A percentile compares a stretch with the other conserved stretches of the same genome.
Evolutionary conservation across 2,797 vertebrate genomes (phyloP).

Genomic region (Balearica regulorum): DNA sequence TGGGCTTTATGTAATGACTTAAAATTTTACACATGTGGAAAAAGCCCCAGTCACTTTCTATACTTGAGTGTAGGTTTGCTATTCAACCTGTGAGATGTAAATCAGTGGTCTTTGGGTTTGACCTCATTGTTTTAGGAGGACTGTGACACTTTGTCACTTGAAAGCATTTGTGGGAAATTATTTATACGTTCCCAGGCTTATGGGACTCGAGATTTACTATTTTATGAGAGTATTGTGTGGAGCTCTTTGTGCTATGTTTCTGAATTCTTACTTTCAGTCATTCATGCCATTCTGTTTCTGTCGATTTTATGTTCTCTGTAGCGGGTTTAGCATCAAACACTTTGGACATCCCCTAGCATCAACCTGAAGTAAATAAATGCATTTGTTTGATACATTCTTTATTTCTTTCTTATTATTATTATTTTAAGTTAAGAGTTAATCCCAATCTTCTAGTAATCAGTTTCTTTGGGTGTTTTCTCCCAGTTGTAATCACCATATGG

Average conservation of each 20-base stretch:
- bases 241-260: background rate
- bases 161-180: background rate
- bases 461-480: slow-evolving; percentile 1
- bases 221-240: background rate
- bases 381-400: background rate
- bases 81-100: background rate
- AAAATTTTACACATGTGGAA: background rate
- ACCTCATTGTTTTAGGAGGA: background rate
- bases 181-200: background rate
- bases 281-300: background rate
- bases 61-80: background rate
- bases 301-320: background rate
- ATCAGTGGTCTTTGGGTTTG: background rate
- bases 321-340: background rate
- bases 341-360: background rate
- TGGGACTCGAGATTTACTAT: background rate
- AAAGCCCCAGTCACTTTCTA: background rate
- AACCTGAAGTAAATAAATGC: background rate
- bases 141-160: background rate
- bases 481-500: slow-evolving; percentile 31
- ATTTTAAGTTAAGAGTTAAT: background rate
- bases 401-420: background rate
- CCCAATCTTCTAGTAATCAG: background rate
- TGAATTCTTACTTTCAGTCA: background rate
- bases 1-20: background rate